A percentile compares a stretch with the other conserved stretches of the same genome.
These are phyloP conservation scores for Acanthaster planci DNA, from an alignment of 35 echinoderm and acorn worm genomes.

Conservation along the genomic window DNA sequence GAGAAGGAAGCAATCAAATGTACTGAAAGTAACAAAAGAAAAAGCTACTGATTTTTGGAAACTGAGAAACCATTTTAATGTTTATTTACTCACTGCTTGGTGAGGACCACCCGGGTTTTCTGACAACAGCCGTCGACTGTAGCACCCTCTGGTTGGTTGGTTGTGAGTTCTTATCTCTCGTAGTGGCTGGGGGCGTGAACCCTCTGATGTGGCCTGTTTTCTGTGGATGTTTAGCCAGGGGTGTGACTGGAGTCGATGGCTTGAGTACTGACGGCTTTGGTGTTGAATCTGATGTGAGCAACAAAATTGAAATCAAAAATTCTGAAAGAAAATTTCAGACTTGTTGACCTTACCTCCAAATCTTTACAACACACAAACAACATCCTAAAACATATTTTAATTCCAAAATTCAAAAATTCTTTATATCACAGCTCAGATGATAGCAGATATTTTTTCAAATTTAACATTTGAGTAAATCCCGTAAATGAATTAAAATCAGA, in stretches of 20 bases:
- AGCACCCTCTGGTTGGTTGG: conserved; percentile 20
- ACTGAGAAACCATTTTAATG: background rate
- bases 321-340: background rate
- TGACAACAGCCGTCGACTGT: background rate
- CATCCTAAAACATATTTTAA: too few species aligned
- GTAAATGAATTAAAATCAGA: too few species aligned
- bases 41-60: too few species aligned
- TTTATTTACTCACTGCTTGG: background rate
- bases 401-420: too few species aligned
- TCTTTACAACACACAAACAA: too few species aligned
- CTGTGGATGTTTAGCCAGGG: conserved; percentile 18
- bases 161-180: conserved; percentile 28
- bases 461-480: too few species aligned
- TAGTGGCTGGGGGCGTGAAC: conserved; percentile 26
- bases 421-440: too few species aligned
- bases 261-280: too few species aligned
- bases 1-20: too few species aligned
- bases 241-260: conserved; percentile 20
- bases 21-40: too few species aligned
- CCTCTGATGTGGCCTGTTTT: conserved; percentile 17
- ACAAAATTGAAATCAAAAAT: background rate
- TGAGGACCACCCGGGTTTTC: conserved; percentile 28
- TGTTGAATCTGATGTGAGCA: background rate
- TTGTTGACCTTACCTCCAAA: background rate
- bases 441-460: too few species aligned